These are phyloP conservation scores for Varecia variegata DNA, from an alignment of 2,797 vertebrate genomes.

Conservation along the genomic window DNA sequence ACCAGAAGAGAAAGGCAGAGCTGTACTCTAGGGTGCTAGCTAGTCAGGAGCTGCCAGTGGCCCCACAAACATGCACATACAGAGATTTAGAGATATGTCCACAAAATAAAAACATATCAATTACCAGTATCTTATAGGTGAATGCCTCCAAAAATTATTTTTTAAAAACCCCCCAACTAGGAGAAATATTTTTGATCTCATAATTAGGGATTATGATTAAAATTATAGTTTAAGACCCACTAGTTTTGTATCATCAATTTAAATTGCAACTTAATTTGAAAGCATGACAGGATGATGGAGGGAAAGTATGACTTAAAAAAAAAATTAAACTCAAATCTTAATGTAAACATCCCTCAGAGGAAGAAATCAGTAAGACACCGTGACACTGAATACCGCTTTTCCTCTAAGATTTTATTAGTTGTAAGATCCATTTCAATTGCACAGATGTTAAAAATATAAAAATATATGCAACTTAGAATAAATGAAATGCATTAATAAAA, in stretches of 20 bases:
- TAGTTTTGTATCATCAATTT: not conserved
- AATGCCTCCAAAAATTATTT: not conserved
- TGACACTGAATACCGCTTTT: not conserved
- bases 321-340: not conserved
- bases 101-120: not conserved
- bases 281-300: not conserved
- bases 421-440: not conserved
- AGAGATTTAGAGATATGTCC: not conserved
- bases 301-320: not conserved
- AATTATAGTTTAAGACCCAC: not conserved
- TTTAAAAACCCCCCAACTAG: not conserved
- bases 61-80: not conserved
- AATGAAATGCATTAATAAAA: not conserved
- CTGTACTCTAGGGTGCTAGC: not conserved
- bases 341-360: not conserved
- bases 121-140: not conserved
- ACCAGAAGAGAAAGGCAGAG: not conserved
- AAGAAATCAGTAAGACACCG: not conserved
- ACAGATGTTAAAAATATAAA: conserved; percentile 9
- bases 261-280: conserved; percentile 43
- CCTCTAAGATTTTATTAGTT: not conserved
- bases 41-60: not conserved
- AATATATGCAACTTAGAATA: not conserved
- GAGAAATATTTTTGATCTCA: conserved; percentile 18
- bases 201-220: conserved; percentile 24